Base-by-base conservation (phyloP, 2,797 vertebrate species). In the Nyctibius grandis region DNA sequence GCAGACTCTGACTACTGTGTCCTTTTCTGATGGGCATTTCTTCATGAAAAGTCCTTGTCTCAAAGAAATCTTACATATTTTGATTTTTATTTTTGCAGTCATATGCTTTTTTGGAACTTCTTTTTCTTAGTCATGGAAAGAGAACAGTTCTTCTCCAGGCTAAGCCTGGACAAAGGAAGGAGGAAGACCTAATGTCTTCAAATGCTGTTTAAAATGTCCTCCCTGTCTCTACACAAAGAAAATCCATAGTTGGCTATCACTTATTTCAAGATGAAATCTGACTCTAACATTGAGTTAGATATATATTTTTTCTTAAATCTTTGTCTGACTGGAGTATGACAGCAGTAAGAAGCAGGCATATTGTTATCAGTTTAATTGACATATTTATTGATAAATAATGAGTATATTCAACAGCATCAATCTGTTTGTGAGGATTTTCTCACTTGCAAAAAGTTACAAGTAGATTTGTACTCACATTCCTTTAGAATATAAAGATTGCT, bases 231-330 rank as follows among this genome's bases (percentile, higher is more conserved):
- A 3, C 36, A 25, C 38, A 69, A 77, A 69, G 64, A 87, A 72
- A 70, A 69, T 17, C 10, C 1, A 0, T 48, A 57, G 38, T 0
- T 61, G 18, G 17, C 12, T 65, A 12, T 34, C 42, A 36, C 12
- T 87, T 53, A 47, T 64, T 77, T 81, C 42, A 77, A 77, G n/a
- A 74, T 17, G 4, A 91, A 93, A 48, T 74, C 34, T n/a, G 34
- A 15, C 34, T 65, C 14, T 42, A 56, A 34, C 9, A 33, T 38
- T 60, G 47, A 48, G 8, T 45, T 84, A 65, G 25, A 14, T 44
- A 8, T 28, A 36, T 42, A 9, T 29, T 73, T 53, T 73, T 19
- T 38, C 51, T 54, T 60, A 53, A 40, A n/a, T 56, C 14, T 68
- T 80, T 47, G 6, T 51, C 44, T 78, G 38, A 34, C 15, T 72